Evolutionary conservation across 1,140 invertebrate genomes (phyloP), one percentile per base, ranked within the genome.

Genomic region (Pachypsylla venusta): DNA sequence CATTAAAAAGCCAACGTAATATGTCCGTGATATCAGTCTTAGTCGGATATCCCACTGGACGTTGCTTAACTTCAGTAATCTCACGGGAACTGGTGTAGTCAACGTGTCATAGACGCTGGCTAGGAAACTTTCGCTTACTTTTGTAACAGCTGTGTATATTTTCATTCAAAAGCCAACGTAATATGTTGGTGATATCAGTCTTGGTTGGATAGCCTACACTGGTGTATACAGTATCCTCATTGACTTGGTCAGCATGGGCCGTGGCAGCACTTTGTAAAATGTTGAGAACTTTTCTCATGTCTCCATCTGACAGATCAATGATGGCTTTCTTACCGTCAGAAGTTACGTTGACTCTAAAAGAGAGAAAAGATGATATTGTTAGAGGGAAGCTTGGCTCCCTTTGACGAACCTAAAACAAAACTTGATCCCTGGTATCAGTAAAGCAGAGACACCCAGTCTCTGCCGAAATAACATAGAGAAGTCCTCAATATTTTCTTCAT

Each of bases 251-350:
- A 65, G 87, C 83, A 71, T 84, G 94, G 5, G 94, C 93, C 73
- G 85, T 76, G 54, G 83, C 83, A 60, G 93, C 89, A 73, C 91
- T 93, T 76, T 99, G 89, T 25, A 99, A 75, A 56, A 98, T 88
- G 75, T 99, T 99, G 2, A 99, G 69, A 12, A 96, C 89, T 74
- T 89, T 92, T 66, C 97, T 79, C 97, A 99, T 99, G 74, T 99
- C 96, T n/a, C 97, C 97, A 61, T 83, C 83, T 1, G 91, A 87
- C 1, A 99, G 74, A 7, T 85, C 84, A 40, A 98, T 75, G 1
- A 99, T 69, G 1, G 97, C 94, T 64, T 93, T 79, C 69, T 89
- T 86, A 1, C 94, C 97, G 77, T 91, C 87, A 59, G 91, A 83
- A 0, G 83, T 84, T n/a, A 93, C 83, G 58, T 80, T 82, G 12